Percentiles rank a stretch among this genome's conserved stretches.
Conservation (phyloP, 2,888 invertebrate genomes). For the Phalangium opilio region DNA sequence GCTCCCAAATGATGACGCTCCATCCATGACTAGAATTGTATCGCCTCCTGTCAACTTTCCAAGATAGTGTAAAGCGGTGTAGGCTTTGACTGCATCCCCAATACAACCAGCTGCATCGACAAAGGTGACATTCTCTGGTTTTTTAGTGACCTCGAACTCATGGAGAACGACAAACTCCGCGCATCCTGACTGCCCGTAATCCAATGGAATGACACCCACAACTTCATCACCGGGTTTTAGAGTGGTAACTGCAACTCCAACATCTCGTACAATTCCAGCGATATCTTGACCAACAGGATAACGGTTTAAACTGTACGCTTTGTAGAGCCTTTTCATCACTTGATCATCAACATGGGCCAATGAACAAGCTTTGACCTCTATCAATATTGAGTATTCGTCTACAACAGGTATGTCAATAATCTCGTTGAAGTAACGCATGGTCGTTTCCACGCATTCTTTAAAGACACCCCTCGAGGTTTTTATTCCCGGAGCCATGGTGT, state of each 20-base stretch:
- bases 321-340: conserved; percentile 21
- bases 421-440: no score
- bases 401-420: conserved; percentile 22
- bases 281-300: conserved; percentile 31
- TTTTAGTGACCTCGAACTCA: conserved; percentile 35
- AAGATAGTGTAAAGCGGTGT: conserved; percentile 35
- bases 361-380: conserved; percentile 33
- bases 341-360: conserved; percentile 26
- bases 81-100: conserved; percentile 34
- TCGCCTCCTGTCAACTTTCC: conserved; percentile 32
- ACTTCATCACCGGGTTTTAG: conserved; percentile 32
- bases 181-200: conserved; percentile 33
- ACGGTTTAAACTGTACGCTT: conserved; percentile 20
- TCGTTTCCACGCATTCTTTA: no score
- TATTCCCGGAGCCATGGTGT: no score
- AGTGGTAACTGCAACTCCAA: conserved; percentile 31
- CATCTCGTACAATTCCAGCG: conserved; percentile 30
- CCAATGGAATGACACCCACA: conserved; percentile 33
- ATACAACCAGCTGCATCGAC: conserved; percentile 34
- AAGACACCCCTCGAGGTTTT: no score
- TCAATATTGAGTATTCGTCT: conserved; percentile 28
- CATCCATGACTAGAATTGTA: conserved; percentile 34
- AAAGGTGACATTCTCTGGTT: conserved; percentile 31
- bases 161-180: conserved; percentile 32
- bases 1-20: conserved; percentile 33